These are phyloP conservation scores for Stigmatopora nigra DNA, from an alignment of 2,113 vertebrate species.

Conservation along the genomic window DNA sequence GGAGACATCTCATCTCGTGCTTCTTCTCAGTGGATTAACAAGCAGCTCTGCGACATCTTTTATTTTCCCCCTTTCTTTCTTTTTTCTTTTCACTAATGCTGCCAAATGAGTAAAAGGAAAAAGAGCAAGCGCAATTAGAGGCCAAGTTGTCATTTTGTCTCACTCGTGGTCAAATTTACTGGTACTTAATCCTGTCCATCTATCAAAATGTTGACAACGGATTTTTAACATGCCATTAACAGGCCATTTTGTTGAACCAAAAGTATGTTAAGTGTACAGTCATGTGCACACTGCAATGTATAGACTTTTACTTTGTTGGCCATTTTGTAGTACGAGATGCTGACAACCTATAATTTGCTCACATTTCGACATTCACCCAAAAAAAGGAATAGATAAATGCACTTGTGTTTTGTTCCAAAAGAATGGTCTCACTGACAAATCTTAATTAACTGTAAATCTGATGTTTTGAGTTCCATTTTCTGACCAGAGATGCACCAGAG, in stretches of 20 bases:
- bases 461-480: too few species aligned
- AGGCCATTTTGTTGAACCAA: background rate
- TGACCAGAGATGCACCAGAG: background rate
- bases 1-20: constrained; percentile 69
- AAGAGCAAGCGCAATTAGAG: constrained; percentile 10
- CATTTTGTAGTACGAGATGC: background rate
- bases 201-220: background rate
- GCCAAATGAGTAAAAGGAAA: constrained; percentile 43
- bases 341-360: background rate
- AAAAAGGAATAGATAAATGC: too few species aligned
- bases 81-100: constrained; percentile 31
- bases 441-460: too few species aligned
- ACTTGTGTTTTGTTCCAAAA: too few species aligned
- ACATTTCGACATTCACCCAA: background rate
- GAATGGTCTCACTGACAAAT: too few species aligned
- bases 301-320: background rate
- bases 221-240: background rate
- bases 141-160: constrained; percentile 33
- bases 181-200: background rate
- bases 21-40: constrained; percentile 66
- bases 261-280: background rate
- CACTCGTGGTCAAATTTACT: background rate
- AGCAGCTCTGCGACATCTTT: constrained; percentile 50
- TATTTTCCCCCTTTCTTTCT: constrained; percentile 29
- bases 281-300: background rate